These are phyloP conservation scores for Lepidostoma basale DNA, from an alignment of 1,140 invertebrate genomes.

Conservation along the genomic window DNA sequence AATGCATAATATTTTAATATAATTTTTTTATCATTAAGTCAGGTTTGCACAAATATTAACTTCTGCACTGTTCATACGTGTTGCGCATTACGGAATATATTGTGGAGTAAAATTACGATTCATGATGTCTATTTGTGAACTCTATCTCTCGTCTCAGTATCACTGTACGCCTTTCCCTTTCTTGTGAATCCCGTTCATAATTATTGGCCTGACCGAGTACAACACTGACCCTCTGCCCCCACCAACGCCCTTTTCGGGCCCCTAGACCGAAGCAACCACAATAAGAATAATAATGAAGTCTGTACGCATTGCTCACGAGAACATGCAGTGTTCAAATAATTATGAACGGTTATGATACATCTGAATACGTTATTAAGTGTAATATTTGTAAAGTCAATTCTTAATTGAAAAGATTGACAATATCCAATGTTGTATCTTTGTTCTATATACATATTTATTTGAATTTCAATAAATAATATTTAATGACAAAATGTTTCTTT, in stretches of 20 bases:
- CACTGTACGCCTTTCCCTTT: slow-evolving; percentile 9
- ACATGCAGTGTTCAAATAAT: no score
- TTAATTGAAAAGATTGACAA: slow-evolving; percentile 12
- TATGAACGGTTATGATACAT: neutral
- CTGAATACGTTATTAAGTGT: neutral
- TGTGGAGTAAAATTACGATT: neutral
- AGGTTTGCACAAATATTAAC: slow-evolving; percentile 21
- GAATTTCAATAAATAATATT: slow-evolving; percentile 21
- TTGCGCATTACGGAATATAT: slow-evolving; percentile 1
- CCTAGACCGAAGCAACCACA: no score
- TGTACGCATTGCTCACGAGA: no score
- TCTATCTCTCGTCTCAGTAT: slow-evolving; percentile 6
- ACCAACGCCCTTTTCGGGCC: no score
- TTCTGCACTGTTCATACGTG: slow-evolving; percentile 14
- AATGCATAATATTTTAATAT: neutral
- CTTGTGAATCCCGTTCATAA: slow-evolving; percentile 15
- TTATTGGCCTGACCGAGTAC: no score
- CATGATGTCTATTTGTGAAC: neutral
- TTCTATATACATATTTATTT: slow-evolving; percentile 17
- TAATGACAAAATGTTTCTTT: neutral
- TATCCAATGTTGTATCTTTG: slow-evolving; percentile 27
- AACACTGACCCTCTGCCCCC: no score
- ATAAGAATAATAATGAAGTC: no score
- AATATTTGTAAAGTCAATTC: slow-evolving; percentile 5
- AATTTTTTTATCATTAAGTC: neutral